These are phyloP conservation scores for Drusus annulatus DNA, from an alignment of 1,140 invertebrate genomes.

Conservation along the genomic window DNA sequence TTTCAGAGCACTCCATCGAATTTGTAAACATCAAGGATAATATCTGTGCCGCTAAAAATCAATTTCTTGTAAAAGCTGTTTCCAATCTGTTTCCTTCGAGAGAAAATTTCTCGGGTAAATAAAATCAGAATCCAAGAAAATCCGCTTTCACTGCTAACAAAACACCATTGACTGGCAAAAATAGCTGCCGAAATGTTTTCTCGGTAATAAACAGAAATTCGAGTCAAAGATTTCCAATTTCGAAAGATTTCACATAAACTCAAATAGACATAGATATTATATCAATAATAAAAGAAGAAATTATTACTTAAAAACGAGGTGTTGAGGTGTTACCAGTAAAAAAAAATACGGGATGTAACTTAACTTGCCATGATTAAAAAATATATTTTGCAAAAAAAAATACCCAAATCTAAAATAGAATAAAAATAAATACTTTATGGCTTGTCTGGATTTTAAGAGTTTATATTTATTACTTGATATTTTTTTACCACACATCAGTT, in stretches of 20 bases:
- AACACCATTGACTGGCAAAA: neutral
- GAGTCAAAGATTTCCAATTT: constrained; percentile 1
- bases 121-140: neutral
- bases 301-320: no score
- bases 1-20: neutral
- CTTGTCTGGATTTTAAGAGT: no score
- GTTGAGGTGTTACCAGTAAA: no score
- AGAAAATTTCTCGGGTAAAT: constrained; percentile 11
- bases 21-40: constrained; percentile 10
- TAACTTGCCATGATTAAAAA: no score
- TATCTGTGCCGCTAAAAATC: constrained; percentile 4
- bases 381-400: no score
- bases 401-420: no score
- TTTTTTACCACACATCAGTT: no score
- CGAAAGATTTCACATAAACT: neutral
- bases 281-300: no score
- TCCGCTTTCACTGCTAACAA: constrained; percentile 3
- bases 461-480: no score
- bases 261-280: no score
- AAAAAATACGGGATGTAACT: no score
- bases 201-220: neutral
- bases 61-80: constrained; percentile 11
- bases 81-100: neutral
- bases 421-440: no score
- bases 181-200: constrained; percentile 12